Evolutionary conservation across 2,113 vertebrate genomes (phyloP), one percentile per base, ranked within the genome.

Genomic region (Brachionichthys hirsutus): DNA sequence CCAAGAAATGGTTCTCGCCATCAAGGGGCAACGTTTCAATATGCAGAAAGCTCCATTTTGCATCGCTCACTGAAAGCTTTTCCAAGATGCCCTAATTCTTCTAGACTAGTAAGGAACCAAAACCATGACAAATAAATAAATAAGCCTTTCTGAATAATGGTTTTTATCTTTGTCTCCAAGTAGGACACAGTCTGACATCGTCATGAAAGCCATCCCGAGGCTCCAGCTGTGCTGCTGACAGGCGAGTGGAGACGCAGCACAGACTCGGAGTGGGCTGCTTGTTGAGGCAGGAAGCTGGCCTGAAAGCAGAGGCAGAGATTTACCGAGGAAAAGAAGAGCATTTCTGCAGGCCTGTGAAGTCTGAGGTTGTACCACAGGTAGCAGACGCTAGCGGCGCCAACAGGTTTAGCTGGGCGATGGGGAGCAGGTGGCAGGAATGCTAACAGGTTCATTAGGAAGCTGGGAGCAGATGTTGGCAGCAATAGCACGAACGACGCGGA

Each of bases 241-340:
- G 81, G 63, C 77, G 15, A 45, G 47, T 11, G 38, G 20, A 53
- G 66, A 66, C 63, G 62, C 65, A 62, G 66, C 48, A 34, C 36
- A 34, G 46, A 2, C n/a, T n/a, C 46, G 58, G 60, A 73, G 62
- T 67, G 75, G 42, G 24, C 67, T 71, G 68, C 41, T 73, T 70
- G 51, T 42, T 65, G 65, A 75, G 36, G 71, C 67, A 68, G 64
- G 38, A 70, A 43, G 20, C 49, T 69, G 77, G 73, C 65, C 74
- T 75, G 34, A 80, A 73, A 78, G 50, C 64, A 63, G 38, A 22
- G 50, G 59, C 13, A 9, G 38, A 69, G 18, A 20, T 64, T 47
- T 48, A 46, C 43, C n/a, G 9, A 0, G n/a, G 48, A 16, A 54
- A 46, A 60, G 60, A 56, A 62, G 53, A 20, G 43, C 19, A 62